phyloP scores from a whole-genome alignment of 2,888 invertebrate genomes.

The Drosophila kuntzei region DNA sequence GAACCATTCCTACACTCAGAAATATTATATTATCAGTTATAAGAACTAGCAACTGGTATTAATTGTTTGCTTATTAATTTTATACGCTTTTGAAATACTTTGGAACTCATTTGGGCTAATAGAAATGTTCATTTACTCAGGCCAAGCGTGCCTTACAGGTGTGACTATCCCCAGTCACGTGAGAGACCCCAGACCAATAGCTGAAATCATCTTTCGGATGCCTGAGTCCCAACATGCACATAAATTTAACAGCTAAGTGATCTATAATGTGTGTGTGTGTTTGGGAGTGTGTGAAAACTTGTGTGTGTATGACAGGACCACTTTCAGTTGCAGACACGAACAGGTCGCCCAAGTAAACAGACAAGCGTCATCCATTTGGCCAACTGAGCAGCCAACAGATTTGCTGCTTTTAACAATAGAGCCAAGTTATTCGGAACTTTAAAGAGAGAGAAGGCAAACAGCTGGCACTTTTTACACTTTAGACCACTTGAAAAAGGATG shows the following conservation, averaged over 20 bases:
- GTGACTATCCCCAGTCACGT: conserved; percentile 31
- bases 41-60: no score
- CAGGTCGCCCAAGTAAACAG: conserved; percentile 29
- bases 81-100: background rate
- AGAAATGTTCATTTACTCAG: conserved; percentile 29
- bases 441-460: conserved; percentile 28
- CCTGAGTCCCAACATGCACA: conserved; percentile 55
- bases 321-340: conserved; percentile 19
- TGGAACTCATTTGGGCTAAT: conserved; percentile 21
- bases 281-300: background rate
- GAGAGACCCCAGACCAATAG: conserved; percentile 28
- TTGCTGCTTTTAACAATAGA: conserved; percentile 31
- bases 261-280: conserved; percentile 43
- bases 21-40: no score
- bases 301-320: conserved; percentile 14
- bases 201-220: conserved; percentile 55
- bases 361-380: conserved; percentile 25
- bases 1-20: no score
- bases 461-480: conserved; percentile 39
- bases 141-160: conserved; percentile 27
- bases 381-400: conserved; percentile 26
- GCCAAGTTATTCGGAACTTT: conserved; percentile 15
- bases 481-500: background rate
- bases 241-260: conserved; percentile 73
- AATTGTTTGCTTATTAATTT: conserved; percentile 2